Evolutionary conservation across 2,113 vertebrate genomes (phyloP).

Genomic region (Siniperca chuatsi): DNA sequence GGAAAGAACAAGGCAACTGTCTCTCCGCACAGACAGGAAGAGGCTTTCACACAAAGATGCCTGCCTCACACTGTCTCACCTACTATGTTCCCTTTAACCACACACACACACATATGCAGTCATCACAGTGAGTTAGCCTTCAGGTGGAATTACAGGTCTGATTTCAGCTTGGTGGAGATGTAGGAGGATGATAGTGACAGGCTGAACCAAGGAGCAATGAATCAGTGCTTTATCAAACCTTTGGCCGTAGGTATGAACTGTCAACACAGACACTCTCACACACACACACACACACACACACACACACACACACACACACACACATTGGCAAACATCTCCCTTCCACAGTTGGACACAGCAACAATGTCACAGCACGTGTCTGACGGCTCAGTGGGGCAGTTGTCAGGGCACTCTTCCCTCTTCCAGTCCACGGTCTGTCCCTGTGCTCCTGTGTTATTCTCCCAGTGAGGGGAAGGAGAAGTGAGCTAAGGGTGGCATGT

Average conservation of each 20-base stretch:
- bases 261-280: slow-evolving; percentile 51
- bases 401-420: slow-evolving; percentile 27
- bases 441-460: slow-evolving; percentile 53
- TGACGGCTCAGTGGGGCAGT: slow-evolving; percentile 24
- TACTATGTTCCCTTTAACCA: slow-evolving; percentile 31
- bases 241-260: slow-evolving; percentile 65
- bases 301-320: slow-evolving; percentile 2
- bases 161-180: slow-evolving; percentile 64
- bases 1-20: slow-evolving; percentile 25
- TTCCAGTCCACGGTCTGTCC: slow-evolving; percentile 23
- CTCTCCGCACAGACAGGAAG: neutral
- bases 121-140: slow-evolving; percentile 31
- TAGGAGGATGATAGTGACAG: slow-evolving; percentile 60
- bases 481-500: slow-evolving; percentile 61
- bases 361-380: slow-evolving; percentile 36
- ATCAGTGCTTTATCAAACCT: slow-evolving; percentile 75
- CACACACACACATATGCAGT: slow-evolving; percentile 29
- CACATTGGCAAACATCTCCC: slow-evolving; percentile 28
- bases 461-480: slow-evolving; percentile 28
- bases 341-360: slow-evolving; percentile 32
- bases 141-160: slow-evolving; percentile 62
- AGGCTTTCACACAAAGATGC: slow-evolving; percentile 14
- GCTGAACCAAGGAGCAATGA: slow-evolving; percentile 70
- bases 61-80: slow-evolving; percentile 28
- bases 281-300: slow-evolving; percentile 28